A percentile compares a stretch with the other conserved stretches of the same genome.
phyloP scores from a whole-genome alignment of 2,888 invertebrate species.

The Cyrtodaria siliqua region DNA sequence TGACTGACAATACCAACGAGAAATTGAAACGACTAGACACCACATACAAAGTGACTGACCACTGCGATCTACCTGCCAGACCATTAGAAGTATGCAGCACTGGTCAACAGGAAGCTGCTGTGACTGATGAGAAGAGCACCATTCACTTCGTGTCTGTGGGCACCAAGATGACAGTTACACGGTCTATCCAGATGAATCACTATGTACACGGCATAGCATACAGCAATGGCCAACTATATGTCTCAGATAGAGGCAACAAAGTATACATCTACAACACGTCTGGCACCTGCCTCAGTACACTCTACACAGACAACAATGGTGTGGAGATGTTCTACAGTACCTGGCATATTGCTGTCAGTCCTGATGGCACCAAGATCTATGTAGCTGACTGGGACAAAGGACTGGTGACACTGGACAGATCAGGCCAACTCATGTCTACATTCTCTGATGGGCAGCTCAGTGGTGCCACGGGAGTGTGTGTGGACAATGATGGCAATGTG shows the following conservation, averaged over 20 bases:
- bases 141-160: constrained; percentile 19
- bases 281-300: not conserved
- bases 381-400: too few species aligned
- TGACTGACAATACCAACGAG: constrained; percentile 7
- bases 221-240: constrained; percentile 4
- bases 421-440: constrained; percentile 7
- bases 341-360: not conserved
- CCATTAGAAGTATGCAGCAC: too few species aligned
- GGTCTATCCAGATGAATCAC: not conserved
- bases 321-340: not conserved
- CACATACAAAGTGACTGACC: not conserved
- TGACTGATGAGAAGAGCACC: not conserved
- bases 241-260: not conserved
- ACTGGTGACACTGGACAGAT: not conserved
- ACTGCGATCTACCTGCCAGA: constrained; percentile 4
- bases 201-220: not conserved
- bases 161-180: too few species aligned
- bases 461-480: not conserved
- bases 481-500: constrained; percentile 3
- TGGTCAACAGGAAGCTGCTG: constrained; percentile 25
- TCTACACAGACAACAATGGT: not conserved
- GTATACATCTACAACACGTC: constrained; percentile 14
- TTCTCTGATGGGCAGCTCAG: not conserved
- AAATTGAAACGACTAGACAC: constrained; percentile 18
- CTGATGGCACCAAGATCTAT: not conserved